Evolutionary conservation across 2,888 invertebrate species (phyloP), one percentile per base, ranked within the genome.

Genomic region (Brenthis hecate): DNA sequence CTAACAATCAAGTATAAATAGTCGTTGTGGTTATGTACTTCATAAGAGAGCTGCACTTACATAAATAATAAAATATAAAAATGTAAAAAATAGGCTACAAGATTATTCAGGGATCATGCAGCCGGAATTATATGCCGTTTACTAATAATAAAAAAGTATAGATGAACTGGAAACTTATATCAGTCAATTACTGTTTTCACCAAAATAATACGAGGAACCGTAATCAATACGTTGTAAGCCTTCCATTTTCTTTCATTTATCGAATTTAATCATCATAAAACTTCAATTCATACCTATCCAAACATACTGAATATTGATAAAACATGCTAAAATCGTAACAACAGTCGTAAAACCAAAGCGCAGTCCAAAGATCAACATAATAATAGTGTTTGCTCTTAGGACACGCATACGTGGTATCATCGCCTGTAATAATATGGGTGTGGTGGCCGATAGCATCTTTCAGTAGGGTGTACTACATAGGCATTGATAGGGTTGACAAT

Each of bases 401-500:
- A 74, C 72, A 81, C 74, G 77, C 80, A 69, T 72, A 81, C 78
- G 78, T 80, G 81, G 81, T 85, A 81, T 85, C 81, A 80, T 81
- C 80, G 77, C 78, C 74, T 78, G 79, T 83, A 83, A 84, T 84
- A 83, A 82, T 85, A 84, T 85, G 87, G 89, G 89, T 77, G 86
- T 80, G 85, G 85, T 80, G 78, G 69, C 80, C 81, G 92, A 92
- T 92, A 92, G 75, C 85, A 92, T 92, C 92, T 91, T 88, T 84
- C 81, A 82, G 73, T 84, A 82, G 89, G 89, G 89, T 78, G 84
- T 85, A 82, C 63, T 84, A 81, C 85, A 83, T 82, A 78, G 74
- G 73, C 74, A 56, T 64, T n/a, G 14, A 28, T 61, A 66, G 66
- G 66, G 66, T 50, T 66, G 51, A 50, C 36, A 36, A 61, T 50